Base-by-base conservation (phyloP, 2,888 invertebrate genomes). In the Endomychus coccineus region DNA sequence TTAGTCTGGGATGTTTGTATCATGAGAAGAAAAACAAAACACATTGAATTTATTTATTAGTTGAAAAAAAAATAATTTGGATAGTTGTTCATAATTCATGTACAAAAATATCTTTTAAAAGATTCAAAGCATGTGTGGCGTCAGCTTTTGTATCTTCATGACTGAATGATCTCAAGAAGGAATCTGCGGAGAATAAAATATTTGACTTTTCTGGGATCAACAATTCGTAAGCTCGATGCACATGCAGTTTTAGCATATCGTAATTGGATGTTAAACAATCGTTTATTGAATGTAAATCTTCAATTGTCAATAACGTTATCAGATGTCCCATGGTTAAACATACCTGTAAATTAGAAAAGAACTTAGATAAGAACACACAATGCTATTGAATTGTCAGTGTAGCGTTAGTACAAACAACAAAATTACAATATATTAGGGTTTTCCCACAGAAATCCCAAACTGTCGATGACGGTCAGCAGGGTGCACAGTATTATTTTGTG, bases 281-380 rank as follows among this genome's bases (percentile, higher is more conserved):
- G 21, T 71, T 49, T 6, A 82, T 66, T 12, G 67, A 64, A 1
- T 59, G 23, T 7, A 83, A 64, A 56, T 87, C 86, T 0, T 75
- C 67, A 2, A 61, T 58, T 1, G 63, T 64, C 1, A 81, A 66
- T 3, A 80, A 58, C 16, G 71, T 71, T 39, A 81, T 73, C 34
- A 89, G 56, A 56, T 87, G 86, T 16, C 82, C 75, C 4, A 89
- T 64, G 1, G 85, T 77, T 14, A 82, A 68, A 59, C 87, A 87
- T 4, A 87, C 67, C 79, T 84, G 62, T 30, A 71, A 72, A 45
- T 44, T 46, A 42, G 13, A 39, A 30, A 36, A 35, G 25, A 28
- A 13, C n/a, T 43, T 23, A 16, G n/a, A 32, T 30, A 36, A 19
- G n/a, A 19, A 19, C 6, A 7, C 9, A n/a, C 6, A 19, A 7